Evolutionary conservation across 2,888 invertebrate species (phyloP).

Genomic region (Rhyacophila evoluta): DNA sequence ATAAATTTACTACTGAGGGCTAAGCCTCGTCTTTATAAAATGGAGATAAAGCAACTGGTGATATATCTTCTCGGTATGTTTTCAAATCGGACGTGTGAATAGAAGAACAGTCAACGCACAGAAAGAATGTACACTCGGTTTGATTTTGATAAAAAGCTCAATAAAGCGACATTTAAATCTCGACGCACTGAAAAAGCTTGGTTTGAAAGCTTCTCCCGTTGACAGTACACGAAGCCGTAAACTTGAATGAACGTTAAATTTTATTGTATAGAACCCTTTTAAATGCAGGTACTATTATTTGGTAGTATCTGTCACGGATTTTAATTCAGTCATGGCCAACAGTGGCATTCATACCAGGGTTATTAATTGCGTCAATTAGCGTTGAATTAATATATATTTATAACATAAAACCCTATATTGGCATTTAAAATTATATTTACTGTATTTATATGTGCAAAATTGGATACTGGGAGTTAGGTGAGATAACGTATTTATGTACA

Average conservation of each 20-base stretch:
- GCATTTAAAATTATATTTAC: no score
- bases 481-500: no score
- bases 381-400: no score
- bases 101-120: neutral
- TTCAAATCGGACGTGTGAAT: neutral
- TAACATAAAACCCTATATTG: no score
- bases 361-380: no score
- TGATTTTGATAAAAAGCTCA: slow-evolving; percentile 22
- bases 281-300: neutral
- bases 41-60: no score
- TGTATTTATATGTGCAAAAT: no score
- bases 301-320: slow-evolving; percentile 2
- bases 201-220: neutral
- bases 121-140: neutral
- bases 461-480: no score
- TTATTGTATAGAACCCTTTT: slow-evolving; percentile 10
- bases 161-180: slow-evolving; percentile 22
- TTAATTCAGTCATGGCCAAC: neutral
- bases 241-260: neutral
- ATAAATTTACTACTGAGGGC: no score
- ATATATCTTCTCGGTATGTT: no score
- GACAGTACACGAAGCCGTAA: neutral
- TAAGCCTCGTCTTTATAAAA: no score
- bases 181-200: neutral
- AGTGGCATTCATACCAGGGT: no score